phyloP scores from a whole-genome alignment of 2,113 vertebrate species.

The Bostrychus sinensis region DNA sequence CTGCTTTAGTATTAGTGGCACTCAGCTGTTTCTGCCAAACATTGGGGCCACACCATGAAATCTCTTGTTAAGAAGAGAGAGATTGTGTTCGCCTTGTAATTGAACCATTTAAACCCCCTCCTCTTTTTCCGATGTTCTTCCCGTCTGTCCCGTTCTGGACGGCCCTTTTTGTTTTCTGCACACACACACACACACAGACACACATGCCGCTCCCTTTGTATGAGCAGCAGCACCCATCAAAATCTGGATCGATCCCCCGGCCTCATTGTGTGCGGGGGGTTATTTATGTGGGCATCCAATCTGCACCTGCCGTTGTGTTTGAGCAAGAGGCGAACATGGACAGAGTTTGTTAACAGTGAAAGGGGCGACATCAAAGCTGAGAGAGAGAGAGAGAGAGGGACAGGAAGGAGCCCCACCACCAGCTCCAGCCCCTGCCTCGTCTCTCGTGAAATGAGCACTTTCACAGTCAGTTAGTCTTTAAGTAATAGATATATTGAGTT shows the following conservation, averaged over 20 bases:
- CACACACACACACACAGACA: slow-evolving; percentile 30
- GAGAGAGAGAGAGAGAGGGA: slow-evolving; percentile 23
- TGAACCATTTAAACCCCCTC: slow-evolving; percentile 96
- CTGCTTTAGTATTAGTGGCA: slow-evolving; percentile 92
- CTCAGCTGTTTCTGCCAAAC: slow-evolving; percentile 96
- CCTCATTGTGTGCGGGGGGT: slow-evolving; percentile 94
- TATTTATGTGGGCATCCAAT: slow-evolving; percentile 99
- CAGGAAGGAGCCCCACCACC: slow-evolving; percentile 86
- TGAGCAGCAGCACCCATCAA: slow-evolving; percentile 91
- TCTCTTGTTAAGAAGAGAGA: slow-evolving; percentile 99
- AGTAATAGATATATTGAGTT: slow-evolving; percentile 99
- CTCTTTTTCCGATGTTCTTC: slow-evolving; percentile 60
- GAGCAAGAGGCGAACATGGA: slow-evolving; percentile 94
- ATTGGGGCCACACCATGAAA: slow-evolving; percentile 94
- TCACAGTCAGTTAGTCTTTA: slow-evolving; percentile 99
- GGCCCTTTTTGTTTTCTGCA: slow-evolving; percentile 63
- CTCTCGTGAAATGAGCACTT: slow-evolving; percentile 93
- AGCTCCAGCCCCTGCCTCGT: slow-evolving; percentile 87
- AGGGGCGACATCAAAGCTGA: slow-evolving; percentile 87
- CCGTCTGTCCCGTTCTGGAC: slow-evolving; percentile 52
- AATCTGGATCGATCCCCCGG: slow-evolving; percentile 93
- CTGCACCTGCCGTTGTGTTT: slow-evolving; percentile 97
- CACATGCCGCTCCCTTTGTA: slow-evolving; percentile 82
- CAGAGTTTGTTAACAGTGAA: slow-evolving; percentile 99
- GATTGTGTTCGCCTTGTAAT: slow-evolving; percentile 99